Percentiles rank a stretch among this genome's conserved stretches.
Conservation (phyloP, 2,113 vertebrate species). For the Oenanthe melanoleuca region DNA sequence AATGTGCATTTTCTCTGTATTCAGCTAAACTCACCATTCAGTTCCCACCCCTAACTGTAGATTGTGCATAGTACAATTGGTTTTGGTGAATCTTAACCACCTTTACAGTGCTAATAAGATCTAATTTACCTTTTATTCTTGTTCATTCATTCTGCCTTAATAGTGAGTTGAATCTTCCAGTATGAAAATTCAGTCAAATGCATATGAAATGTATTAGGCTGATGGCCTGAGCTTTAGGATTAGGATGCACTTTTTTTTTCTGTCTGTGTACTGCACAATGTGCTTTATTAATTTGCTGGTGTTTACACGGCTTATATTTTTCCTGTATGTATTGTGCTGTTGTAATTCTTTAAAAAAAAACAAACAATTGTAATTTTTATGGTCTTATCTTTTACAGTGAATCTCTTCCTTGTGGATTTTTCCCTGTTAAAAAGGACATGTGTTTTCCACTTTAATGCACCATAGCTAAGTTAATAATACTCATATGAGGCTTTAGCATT, state of each 20-base stretch:
- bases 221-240: background rate
- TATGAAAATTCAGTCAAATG: background rate
- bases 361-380: background rate
- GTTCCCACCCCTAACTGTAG: background rate
- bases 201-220: background rate
- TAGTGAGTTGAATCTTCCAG: background rate
- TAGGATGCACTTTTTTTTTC: background rate
- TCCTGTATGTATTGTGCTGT: background rate
- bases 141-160: background rate
- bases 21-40: background rate
- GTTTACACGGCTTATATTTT: background rate
- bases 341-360: slow-evolving; percentile 1
- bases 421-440: background rate
- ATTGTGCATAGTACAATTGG: no score
- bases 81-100: background rate
- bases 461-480: slow-evolving; percentile 8
- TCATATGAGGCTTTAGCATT: background rate
- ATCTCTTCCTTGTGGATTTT: slow-evolving; percentile 22
- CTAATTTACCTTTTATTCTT: background rate
- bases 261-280: background rate
- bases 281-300: background rate
- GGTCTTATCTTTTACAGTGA: background rate
- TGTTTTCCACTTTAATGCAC: background rate
- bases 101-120: background rate
- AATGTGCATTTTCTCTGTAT: background rate